Base-by-base conservation (phyloP, 2,113 vertebrate species). In the Tinamus guttatus region DNA sequence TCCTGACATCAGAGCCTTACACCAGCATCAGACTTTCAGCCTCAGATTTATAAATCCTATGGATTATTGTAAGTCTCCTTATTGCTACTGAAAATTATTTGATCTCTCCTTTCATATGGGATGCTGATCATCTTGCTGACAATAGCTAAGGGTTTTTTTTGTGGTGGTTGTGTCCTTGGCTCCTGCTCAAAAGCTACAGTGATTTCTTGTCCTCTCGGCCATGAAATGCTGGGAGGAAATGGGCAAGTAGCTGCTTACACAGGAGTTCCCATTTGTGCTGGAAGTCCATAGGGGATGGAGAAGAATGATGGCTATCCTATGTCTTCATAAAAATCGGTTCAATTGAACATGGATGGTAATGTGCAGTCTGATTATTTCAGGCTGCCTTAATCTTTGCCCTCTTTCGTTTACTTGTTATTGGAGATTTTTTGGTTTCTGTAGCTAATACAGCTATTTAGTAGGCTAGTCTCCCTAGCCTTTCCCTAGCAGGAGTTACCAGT, bases 21-120 rank as follows among this genome's bases (percentile, higher is more conserved):
- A 18, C 84, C 89, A 80, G 75, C 85, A 8, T 80, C 86, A 75
- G 71, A 30, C 52, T n/a, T 89, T 84, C 82, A 88, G 94, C 85
- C 76, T 96, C 90, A 81, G 73, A 32, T 90, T 92, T 97, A 96
- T 97, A 68, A 96, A 97, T 97, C 96, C 96, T 96, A 94, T 96
- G 96, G 95, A 97, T 97, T 97, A 73, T 96, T 94, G n/a, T 49
- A 58, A 93, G 34, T 90, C 80, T 90, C 87, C 40, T 84, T 71
- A 34, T 52, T 94, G 87, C 94, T 95, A 91, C 91, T 96, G 87
- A 52, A 54, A 93, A 73, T 45, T 13, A 8, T 12, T 79, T 71
- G 73, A 65, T 81, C 41, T 94, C 52, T 89, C 65, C 81, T 80
- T 77, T 60, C 56, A 2, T 0, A 20, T 40, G 83, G 81, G 92